These are phyloP conservation scores for Chymomyza caudatula DNA, from an alignment of 2,888 invertebrate genomes.

Conservation along the genomic window DNA sequence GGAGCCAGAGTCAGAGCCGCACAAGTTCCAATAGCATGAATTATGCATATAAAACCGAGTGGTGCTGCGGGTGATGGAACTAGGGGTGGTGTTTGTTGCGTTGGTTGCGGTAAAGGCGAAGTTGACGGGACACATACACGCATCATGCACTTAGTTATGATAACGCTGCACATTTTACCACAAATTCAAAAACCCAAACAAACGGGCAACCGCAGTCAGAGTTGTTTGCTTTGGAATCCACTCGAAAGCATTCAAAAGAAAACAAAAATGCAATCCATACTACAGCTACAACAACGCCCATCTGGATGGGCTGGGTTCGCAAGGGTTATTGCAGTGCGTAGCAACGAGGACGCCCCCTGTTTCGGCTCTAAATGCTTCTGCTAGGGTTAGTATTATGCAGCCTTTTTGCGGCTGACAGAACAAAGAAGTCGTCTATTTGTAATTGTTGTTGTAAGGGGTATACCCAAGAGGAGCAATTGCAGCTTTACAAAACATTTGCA, in stretches of 20 bases:
- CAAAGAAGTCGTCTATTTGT: conserved; percentile 76
- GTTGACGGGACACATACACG: conserved; percentile 27
- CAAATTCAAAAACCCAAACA: conserved; percentile 2
- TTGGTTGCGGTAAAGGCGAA: conserved; percentile 14
- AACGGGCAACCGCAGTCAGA: conserved; percentile 17
- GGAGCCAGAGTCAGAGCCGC: conserved; percentile 19
- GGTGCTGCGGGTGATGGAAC: conserved; percentile 32
- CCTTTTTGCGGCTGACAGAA: conserved; percentile 68
- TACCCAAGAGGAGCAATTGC: conserved; percentile 39
- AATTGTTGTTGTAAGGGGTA: conserved; percentile 65
- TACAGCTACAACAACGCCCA: conserved; percentile 54
- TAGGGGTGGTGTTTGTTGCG: conserved; percentile 12
- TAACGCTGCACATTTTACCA: conserved; percentile 68
- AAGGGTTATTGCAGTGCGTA: conserved; percentile 44
- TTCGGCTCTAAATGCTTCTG: conserved; percentile 15
- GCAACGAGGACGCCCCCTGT: conserved; percentile 37
- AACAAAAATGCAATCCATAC: conserved; percentile 8
- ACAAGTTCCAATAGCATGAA: conserved; percentile 76
- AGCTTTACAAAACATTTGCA: conserved; percentile 44
- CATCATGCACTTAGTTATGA: conserved; percentile 48
- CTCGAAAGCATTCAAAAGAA: neutral
- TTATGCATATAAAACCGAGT: conserved; percentile 74
- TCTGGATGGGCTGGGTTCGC: conserved; percentile 48
- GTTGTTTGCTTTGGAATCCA: neutral
- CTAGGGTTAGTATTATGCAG: conserved; percentile 13